Conservation (phyloP, 2,797 vertebrate species). For the Tragelaphus oryx region DNA sequence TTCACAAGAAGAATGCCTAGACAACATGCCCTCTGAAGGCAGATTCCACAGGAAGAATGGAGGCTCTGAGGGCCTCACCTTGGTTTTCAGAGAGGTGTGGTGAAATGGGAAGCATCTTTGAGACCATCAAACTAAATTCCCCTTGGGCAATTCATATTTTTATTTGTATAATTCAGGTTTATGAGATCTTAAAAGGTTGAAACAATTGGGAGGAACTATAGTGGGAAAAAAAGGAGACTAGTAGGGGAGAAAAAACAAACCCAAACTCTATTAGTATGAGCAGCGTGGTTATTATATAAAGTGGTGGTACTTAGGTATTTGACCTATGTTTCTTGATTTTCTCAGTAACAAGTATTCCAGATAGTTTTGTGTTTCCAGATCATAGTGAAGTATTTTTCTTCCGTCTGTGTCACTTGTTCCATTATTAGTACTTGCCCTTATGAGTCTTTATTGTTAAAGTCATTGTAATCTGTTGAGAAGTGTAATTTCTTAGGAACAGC, state of each 20-base stretch:
- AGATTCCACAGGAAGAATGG: neutral
- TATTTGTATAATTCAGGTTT: neutral
- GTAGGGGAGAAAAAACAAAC: neutral
- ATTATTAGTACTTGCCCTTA: neutral
- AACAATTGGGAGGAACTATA: neutral
- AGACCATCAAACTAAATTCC: neutral
- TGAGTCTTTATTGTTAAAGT: constrained; percentile 19
- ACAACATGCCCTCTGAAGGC: neutral
- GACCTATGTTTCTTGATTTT: neutral
- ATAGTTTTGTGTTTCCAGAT: constrained; percentile 9
- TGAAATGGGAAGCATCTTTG: neutral
- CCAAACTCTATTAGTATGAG: neutral
- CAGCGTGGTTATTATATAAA: neutral
- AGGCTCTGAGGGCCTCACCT: neutral
- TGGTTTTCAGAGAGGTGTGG: neutral
- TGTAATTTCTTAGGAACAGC: neutral
- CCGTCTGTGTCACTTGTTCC: neutral
- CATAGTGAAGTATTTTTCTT: neutral
- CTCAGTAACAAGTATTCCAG: neutral
- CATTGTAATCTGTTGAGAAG: neutral
- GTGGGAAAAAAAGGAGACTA: neutral
- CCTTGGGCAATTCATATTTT: neutral
- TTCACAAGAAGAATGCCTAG: neutral
- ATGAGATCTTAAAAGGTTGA: neutral
- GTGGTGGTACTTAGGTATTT: neutral